phyloP scores from a whole-genome alignment of 1,140 invertebrate species.

The Papilio glaucus region DNA sequence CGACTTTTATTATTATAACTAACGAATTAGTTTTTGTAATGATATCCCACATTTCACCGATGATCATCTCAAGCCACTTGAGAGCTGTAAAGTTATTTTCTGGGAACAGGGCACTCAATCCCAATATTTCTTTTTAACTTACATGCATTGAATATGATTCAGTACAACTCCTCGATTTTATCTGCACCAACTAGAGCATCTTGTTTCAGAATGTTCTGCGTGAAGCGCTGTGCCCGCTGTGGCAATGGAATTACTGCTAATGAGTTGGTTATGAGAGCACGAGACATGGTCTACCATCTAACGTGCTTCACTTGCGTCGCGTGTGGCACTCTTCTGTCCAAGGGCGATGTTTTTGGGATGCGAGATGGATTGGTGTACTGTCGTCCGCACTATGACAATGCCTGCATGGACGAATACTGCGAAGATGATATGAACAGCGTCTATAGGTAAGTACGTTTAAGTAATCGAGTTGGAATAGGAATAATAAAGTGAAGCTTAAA shows the following conservation, averaged over 20 bases:
- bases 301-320: conserved; percentile 95
- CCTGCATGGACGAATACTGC: conserved; percentile 81
- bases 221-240: conserved; percentile 93
- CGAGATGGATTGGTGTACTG: conserved; percentile 91
- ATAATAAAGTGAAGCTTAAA: no score
- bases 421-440: conserved; percentile 84
- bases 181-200: conserved; percentile 38
- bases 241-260: conserved; percentile 92
- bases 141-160: no score
- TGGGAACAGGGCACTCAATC: no score
- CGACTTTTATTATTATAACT: no score
- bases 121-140: no score
- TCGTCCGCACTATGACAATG: conserved; percentile 86
- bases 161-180: not conserved
- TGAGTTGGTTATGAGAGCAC: conserved; percentile 95
- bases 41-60: no score
- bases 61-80: no score
- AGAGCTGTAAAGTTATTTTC: no score
- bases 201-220: conserved; percentile 88
- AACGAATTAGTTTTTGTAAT: no score
- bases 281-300: conserved; percentile 94
- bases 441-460: conserved; percentile 61
- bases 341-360: conserved; percentile 96
- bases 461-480: no score
- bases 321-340: conserved; percentile 90